phyloP scores from a whole-genome alignment of 2,888 invertebrate species.

The Athalia rosae region DNA sequence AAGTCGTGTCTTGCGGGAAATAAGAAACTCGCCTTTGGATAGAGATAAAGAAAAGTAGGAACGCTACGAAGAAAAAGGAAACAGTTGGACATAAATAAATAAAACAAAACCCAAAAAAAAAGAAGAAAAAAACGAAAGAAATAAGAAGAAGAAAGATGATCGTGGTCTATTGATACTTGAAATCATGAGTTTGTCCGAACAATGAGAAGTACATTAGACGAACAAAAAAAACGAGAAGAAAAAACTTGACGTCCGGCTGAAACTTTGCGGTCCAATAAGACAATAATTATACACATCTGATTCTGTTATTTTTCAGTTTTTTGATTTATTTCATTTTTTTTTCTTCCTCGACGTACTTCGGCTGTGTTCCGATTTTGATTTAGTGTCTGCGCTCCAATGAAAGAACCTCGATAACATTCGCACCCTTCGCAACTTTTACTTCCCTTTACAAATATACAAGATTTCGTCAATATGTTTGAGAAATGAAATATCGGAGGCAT shows the following conservation, averaged over 20 bases:
- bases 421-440: no score
- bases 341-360: no score
- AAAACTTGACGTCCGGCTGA: slow-evolving; percentile 21
- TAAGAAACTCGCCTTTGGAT: slow-evolving; percentile 31
- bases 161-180: slow-evolving; percentile 33
- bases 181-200: slow-evolving; percentile 32
- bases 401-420: no score
- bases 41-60: slow-evolving; percentile 30
- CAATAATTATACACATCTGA: no score
- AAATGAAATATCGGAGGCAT: no score
- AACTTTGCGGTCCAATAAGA: neutral
- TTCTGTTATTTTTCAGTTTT: no score
- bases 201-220: slow-evolving; percentile 13
- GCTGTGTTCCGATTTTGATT: no score
- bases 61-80: neutral
- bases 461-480: no score
- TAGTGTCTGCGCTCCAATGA: no score
- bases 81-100: neutral
- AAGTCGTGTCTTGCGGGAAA: slow-evolving; percentile 44
- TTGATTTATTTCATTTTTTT: no score
- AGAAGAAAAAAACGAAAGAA: slow-evolving; percentile 4
- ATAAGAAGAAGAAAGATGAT: slow-evolving; percentile 14
- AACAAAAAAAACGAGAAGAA: slow-evolving; percentile 13
- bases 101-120: neutral
- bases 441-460: no score